phyloP scores from a whole-genome alignment of 2,888 invertebrate genomes.

The Andrena marginata region DNA sequence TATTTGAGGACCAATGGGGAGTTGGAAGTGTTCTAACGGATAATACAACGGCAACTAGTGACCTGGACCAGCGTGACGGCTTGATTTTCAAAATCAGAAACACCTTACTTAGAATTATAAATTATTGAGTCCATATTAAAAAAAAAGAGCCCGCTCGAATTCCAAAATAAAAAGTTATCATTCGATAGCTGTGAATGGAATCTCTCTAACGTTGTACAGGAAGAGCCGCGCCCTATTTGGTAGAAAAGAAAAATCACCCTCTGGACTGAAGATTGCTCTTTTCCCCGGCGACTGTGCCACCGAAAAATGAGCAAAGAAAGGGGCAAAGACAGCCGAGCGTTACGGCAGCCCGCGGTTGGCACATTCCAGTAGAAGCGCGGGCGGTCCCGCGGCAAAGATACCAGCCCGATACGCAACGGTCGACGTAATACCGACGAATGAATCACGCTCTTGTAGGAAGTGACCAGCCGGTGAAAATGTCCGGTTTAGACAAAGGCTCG shows the following conservation, averaged over 20 bases:
- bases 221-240: too few species aligned
- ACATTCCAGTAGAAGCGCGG: conserved; percentile 49
- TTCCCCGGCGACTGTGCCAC: not conserved
- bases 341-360: conserved; percentile 34
- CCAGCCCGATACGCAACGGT: conserved; percentile 44
- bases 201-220: too few species aligned
- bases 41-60: too few species aligned
- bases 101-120: too few species aligned
- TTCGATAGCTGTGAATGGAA: too few species aligned
- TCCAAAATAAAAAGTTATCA: too few species aligned
- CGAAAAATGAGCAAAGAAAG: not conserved
- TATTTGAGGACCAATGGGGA: not conserved
- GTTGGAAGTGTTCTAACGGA: not conserved
- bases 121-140: too few species aligned
- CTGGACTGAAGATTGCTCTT: not conserved
- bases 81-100: too few species aligned
- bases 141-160: too few species aligned
- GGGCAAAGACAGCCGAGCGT: conserved; percentile 35
- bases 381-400: conserved; percentile 47
- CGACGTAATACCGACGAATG: conserved; percentile 48
- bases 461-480: conserved; percentile 52
- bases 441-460: conserved; percentile 60
- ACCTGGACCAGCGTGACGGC: too few species aligned
- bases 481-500: conserved; percentile 60
- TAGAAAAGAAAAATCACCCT: not conserved